phyloP scores from a whole-genome alignment of 2,113 vertebrate species.

The Poecilia latipinna region DNA sequence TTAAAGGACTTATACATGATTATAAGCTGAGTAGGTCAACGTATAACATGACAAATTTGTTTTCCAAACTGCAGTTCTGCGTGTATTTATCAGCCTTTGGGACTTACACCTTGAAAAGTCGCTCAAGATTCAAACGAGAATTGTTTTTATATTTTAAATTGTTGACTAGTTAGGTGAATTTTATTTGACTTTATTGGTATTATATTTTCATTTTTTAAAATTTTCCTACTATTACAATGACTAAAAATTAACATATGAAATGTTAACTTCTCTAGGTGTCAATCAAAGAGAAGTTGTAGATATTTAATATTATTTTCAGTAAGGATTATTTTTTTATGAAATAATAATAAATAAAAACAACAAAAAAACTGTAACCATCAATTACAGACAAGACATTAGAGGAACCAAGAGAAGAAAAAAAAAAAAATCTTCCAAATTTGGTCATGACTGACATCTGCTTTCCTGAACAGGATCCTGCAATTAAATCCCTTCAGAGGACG shows the following conservation, averaged over 20 bases:
- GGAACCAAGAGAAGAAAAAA: not conserved
- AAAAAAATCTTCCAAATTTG: not conserved
- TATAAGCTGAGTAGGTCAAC: constrained; percentile 24
- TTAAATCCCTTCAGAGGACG: constrained; percentile 28
- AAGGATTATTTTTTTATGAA: too few species aligned
- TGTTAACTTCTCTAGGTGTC: not conserved
- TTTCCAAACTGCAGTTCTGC: constrained; percentile 29
- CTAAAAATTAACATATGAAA: not conserved
- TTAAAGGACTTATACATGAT: constrained; percentile 61
- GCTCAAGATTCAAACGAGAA: not conserved
- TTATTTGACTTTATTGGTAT: not conserved
- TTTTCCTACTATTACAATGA: not conserved
- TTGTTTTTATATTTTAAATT: not conserved
- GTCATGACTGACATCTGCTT: constrained; percentile 19
- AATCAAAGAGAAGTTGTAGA: not conserved
- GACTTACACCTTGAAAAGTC: not conserved
- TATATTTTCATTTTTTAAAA: not conserved
- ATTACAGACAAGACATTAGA: too few species aligned
- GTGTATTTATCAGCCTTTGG: constrained; percentile 6
- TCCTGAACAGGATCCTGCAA: constrained; percentile 8
- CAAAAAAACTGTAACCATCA: too few species aligned
- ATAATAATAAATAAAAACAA: not conserved
- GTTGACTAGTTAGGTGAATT: not conserved
- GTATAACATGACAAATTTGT: constrained; percentile 41
- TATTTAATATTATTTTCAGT: not conserved